Conservation (phyloP, 1,140 invertebrate genomes). For the Medauroidea extradentata region DNA sequence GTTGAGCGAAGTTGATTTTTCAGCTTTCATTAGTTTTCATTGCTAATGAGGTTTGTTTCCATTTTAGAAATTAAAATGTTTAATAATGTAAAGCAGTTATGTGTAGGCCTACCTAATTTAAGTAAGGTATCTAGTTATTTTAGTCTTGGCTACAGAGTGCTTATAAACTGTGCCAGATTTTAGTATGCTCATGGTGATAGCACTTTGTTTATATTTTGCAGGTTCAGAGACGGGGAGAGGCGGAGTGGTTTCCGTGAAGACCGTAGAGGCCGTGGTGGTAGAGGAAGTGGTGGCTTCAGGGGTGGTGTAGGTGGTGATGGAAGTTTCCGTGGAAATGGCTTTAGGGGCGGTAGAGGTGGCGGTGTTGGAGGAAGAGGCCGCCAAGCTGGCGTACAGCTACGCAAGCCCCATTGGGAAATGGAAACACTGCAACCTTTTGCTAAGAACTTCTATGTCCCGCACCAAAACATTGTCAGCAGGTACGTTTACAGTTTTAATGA, state of each 20-base stretch:
- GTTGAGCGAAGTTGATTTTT: too few species aligned
- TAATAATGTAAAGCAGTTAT: too few species aligned
- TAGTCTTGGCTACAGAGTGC: too few species aligned
- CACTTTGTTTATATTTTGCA: too few species aligned
- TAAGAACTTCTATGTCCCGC: conserved; percentile 90
- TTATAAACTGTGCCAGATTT: too few species aligned
- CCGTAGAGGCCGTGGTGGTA: not conserved
- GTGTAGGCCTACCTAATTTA: too few species aligned
- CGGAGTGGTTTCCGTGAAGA: not conserved
- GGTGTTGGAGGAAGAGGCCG: conserved; percentile 37
- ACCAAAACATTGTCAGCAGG: conserved; percentile 67
- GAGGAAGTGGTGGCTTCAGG: conserved; percentile 1
- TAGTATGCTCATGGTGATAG: too few species aligned
- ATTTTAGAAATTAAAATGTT: not conserved
- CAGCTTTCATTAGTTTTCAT: too few species aligned
- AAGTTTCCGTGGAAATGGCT: conserved; percentile 11
- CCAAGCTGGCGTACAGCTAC: conserved; percentile 67
- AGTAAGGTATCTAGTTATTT: too few species aligned
- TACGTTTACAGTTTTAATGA: too few species aligned
- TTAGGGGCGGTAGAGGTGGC: conserved; percentile 12
- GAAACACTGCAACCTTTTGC: conserved; percentile 69
- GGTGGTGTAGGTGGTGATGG: conserved; percentile 9
- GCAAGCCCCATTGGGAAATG: conserved; percentile 82
- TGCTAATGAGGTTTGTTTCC: not conserved
- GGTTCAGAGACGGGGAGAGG: not conserved